Percentiles rank a stretch among this genome's conserved stretches.
phyloP scores from a whole-genome alignment of 35 echinoderm and acorn worm species.

The Apostichopus californicus region DNA sequence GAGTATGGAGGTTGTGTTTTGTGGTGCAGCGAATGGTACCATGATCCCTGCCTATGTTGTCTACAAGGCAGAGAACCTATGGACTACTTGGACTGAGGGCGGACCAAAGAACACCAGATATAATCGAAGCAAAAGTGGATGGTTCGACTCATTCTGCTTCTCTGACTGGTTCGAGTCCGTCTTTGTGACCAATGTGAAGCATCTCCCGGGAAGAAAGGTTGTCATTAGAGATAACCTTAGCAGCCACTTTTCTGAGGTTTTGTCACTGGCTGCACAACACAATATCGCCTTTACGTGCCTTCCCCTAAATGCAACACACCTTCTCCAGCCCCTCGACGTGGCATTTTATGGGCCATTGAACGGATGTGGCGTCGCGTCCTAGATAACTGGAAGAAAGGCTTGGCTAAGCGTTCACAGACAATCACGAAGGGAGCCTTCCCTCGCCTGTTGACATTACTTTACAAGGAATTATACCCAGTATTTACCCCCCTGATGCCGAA shows the following conservation, averaged over 20 bases:
- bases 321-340: conserved; percentile 52
- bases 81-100: conserved; percentile 37
- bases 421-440: conserved; percentile 46
- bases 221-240: conserved; percentile 27
- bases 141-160: conserved; percentile 19
- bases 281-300: conserved; percentile 40
- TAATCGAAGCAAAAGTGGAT: conserved; percentile 44
- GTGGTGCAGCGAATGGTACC: conserved; percentile 17
- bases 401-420: conserved; percentile 34
- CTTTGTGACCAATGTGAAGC: background rate
- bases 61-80: conserved; percentile 44
- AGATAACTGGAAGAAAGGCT: conserved; percentile 40
- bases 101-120: conserved; percentile 34
- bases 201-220: conserved; percentile 43
- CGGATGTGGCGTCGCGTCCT: conserved; percentile 31
- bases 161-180: conserved; percentile 13
- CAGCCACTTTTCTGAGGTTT: conserved; percentile 54
- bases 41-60: conserved; percentile 54
- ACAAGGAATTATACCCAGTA: background rate
- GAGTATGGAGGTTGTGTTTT: no score
- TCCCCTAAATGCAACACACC: conserved; percentile 41
- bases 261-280: conserved; percentile 32
- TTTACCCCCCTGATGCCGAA: conserved; percentile 7
- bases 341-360: conserved; percentile 47
- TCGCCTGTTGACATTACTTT: background rate